These are phyloP conservation scores for Rhinatrema bivittatum DNA, from an alignment of 2,797 vertebrate genomes.

Conservation along the genomic window DNA sequence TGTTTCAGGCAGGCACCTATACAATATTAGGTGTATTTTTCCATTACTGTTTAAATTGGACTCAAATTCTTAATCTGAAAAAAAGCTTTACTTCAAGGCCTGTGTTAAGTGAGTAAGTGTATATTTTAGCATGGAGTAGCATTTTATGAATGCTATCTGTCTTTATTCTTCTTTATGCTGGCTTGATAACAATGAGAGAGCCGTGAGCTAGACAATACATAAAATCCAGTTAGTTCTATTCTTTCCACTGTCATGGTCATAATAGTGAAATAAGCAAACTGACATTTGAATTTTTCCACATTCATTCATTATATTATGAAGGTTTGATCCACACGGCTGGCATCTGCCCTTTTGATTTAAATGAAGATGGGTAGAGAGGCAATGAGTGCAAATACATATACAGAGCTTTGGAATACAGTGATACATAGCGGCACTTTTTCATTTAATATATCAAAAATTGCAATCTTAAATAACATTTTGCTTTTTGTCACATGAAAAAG, in stretches of 20 bases:
- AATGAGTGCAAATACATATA: neutral
- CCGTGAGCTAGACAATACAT: constrained; percentile 8
- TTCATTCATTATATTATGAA: constrained; percentile 31
- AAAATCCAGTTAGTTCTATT: constrained; percentile 25
- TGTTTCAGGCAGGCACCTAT: no score
- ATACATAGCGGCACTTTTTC: neutral
- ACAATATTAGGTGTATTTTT: neutral
- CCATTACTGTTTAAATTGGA: constrained; percentile 5
- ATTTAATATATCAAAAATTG: neutral
- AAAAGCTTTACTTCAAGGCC: constrained; percentile 6
- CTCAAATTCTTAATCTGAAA: constrained; percentile 1
- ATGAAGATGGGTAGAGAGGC: constrained; percentile 26
- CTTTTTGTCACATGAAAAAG: no score
- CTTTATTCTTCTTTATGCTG: constrained; percentile 11
- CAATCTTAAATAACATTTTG: neutral
- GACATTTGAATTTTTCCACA: constrained; percentile 33
- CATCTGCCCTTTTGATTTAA: constrained; percentile 28
- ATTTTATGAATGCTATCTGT: constrained; percentile 28
- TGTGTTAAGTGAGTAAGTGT: constrained; percentile 6
- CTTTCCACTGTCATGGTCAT: constrained; percentile 13
- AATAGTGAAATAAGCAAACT: constrained; percentile 36
- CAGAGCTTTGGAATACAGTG: neutral
- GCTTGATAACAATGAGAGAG: constrained; percentile 22
- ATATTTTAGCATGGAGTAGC: constrained; percentile 19
- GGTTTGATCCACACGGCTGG: constrained; percentile 25